A percentile compares a stretch with the other conserved stretches of the same genome.
These are phyloP conservation scores for Odontothrips loti DNA, from an alignment of 2,888 invertebrate genomes.

Conservation along the genomic window DNA sequence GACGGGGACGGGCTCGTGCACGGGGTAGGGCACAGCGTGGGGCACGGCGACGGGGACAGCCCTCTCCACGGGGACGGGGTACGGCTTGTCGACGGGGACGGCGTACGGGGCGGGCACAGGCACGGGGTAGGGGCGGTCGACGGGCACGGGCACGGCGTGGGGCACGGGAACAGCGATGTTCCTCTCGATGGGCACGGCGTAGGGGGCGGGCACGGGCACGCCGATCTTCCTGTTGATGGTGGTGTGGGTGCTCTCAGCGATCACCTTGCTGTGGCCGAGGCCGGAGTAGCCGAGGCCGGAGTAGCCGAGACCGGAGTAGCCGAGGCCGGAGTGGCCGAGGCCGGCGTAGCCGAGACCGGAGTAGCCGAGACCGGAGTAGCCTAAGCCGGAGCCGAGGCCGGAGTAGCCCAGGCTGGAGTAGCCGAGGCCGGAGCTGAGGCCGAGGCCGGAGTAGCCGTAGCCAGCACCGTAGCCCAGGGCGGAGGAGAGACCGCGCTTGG, in stretches of 20 bases:
- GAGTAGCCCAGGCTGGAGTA: constrained; percentile 16
- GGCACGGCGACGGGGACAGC: not conserved
- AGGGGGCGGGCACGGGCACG: constrained; percentile 4
- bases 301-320: constrained; percentile 17
- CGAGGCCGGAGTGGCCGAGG: constrained; percentile 7
- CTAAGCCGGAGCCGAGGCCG: not conserved
- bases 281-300: constrained; percentile 7
- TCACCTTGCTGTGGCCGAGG: constrained; percentile 8
- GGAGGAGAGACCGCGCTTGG: not conserved
- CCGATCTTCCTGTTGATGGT: constrained; percentile 17
- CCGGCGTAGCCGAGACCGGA: not conserved
- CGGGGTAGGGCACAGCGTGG: constrained; percentile 1
- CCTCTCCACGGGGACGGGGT: constrained; percentile 13
- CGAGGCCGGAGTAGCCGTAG: constrained; percentile 18
- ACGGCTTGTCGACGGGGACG: constrained; percentile 10
- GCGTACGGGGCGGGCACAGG: constrained; percentile 16
- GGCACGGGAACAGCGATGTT: constrained; percentile 21
- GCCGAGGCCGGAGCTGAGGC: constrained; percentile 12
- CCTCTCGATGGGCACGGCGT: constrained; percentile 9
- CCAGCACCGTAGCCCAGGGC: constrained; percentile 2
- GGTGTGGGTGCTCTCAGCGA: constrained; percentile 16
- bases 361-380: constrained; percentile 14
- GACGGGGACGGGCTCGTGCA: constrained; percentile 1
- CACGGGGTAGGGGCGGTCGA: constrained; percentile 7
- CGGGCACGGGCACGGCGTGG: constrained; percentile 14